Base-by-base conservation (phyloP, 2,797 vertebrate genomes). In the Molossus molossus region DNA sequence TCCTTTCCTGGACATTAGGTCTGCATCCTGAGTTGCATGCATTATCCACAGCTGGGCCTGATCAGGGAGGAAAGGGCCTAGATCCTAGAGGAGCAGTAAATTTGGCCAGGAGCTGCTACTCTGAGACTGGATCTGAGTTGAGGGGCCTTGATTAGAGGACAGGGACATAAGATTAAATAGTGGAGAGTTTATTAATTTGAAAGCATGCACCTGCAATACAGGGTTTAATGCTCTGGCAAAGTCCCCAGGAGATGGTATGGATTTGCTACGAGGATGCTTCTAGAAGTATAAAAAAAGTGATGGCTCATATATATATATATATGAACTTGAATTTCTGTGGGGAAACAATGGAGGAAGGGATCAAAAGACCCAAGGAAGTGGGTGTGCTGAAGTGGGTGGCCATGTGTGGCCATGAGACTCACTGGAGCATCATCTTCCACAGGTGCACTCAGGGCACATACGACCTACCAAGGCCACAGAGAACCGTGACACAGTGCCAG, bases 131-230 rank as follows among this genome's bases (percentile, higher is more conserved):
- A 14, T 72, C 15, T 88, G 73, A 65, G 40, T 11, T 79, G 53
- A 27, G 37, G 25, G 29, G 84, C n/a, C 9, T 67, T 58, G 23
- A 37, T 57, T 33, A 79, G 67, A 23, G 40, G 50, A 10, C 55
- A 92, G 64, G 21, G 9, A 57, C 18, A 57, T 64, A 73, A 67
- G 45, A 58, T 29, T 92, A 45, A 65, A 29, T 15, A n/a, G 15
- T 72, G n/a, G 23, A 55, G 53, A 33, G 50, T 50, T 90, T 92
- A 90, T 27, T 72, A 65, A 75, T 85, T 85, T 89, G 53, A 80
- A 50, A 79, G 50, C 21, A 25, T 25, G 40, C 11, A 4, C 50
- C 58, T 29, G 13, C 82, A 37, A 90, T 76, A 53, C 1, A 58
- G 27, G 69, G 57, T 50, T 70, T 90, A 76, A 73, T 69, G 23